A percentile compares a stretch with the other conserved stretches of the same genome.
phyloP scores from a whole-genome alignment of 1,140 invertebrate species.

The Drosophila pallidifrons region DNA sequence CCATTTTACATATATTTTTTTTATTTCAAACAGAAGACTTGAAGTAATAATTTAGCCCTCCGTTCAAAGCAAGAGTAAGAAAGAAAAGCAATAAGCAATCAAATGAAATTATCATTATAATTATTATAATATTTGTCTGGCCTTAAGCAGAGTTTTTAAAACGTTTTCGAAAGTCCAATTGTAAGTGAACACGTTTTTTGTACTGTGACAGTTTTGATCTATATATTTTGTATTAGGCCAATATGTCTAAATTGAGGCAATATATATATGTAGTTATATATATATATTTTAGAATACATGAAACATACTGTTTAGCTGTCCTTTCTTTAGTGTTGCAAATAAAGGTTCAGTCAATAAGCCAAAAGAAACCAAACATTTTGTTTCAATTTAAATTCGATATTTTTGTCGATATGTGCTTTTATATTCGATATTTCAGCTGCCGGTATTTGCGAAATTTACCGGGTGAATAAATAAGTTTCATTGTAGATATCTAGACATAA shows the following conservation, averaged over 20 bases:
- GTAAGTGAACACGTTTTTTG: constrained; percentile 47
- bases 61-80: constrained; percentile 37
- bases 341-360: constrained; percentile 17
- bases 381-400: background rate
- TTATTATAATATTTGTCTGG: constrained; percentile 34
- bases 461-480: too few species aligned
- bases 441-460: too few species aligned
- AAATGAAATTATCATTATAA: constrained; percentile 55
- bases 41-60: constrained; percentile 60
- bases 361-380: background rate
- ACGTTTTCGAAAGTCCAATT: constrained; percentile 30
- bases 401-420: background rate
- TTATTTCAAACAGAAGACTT: constrained; percentile 40
- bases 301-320: constrained; percentile 33
- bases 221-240: constrained; percentile 41
- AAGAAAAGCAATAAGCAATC: constrained; percentile 29
- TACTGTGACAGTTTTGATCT: constrained; percentile 51
- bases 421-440: background rate
- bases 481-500: too few species aligned
- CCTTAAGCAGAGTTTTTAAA: constrained; percentile 65
- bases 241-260: constrained; percentile 60
- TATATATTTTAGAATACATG: constrained; percentile 25
- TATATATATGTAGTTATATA: constrained; percentile 35
- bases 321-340: constrained; percentile 51
- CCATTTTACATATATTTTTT: constrained; percentile 20